Percentiles rank a stretch among this genome's conserved stretches.
phyloP scores from a whole-genome alignment of 2,888 invertebrate genomes.

The Frankliniella fusca region DNA sequence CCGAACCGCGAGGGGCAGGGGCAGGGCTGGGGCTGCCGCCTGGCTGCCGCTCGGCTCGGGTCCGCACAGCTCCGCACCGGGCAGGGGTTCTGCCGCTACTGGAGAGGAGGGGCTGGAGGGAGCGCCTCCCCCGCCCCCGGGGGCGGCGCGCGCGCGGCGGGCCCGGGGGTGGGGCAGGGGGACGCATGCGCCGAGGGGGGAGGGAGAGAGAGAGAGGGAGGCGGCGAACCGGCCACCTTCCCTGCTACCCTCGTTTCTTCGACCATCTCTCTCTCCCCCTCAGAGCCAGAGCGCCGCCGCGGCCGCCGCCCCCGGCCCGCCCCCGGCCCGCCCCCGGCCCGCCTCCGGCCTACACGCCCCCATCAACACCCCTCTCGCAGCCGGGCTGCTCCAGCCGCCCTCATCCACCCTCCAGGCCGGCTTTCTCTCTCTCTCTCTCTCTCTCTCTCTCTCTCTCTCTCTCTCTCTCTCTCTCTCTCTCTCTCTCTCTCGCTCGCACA shows the following conservation, averaged over 20 bases:
- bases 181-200: background rate
- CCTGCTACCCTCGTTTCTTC: constrained; percentile 11
- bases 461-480: too few species aligned
- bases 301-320: background rate
- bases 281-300: background rate
- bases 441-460: too few species aligned
- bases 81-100: constrained; percentile 5
- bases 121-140: background rate
- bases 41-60: too few species aligned
- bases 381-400: too few species aligned
- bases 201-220: background rate
- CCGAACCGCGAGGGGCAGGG: too few species aligned
- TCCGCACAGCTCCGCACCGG: background rate
- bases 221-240: background rate
- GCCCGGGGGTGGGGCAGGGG: background rate
- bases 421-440: too few species aligned
- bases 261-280: background rate
- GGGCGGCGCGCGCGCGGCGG: background rate
- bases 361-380: too few species aligned
- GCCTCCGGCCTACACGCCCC: too few species aligned
- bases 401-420: too few species aligned
- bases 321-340: background rate
- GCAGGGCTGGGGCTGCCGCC: too few species aligned
- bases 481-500: too few species aligned
- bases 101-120: background rate